These are phyloP conservation scores for Erpetoichthys calabaricus DNA, from an alignment of 2,797 vertebrate species.

Conservation along the genomic window DNA sequence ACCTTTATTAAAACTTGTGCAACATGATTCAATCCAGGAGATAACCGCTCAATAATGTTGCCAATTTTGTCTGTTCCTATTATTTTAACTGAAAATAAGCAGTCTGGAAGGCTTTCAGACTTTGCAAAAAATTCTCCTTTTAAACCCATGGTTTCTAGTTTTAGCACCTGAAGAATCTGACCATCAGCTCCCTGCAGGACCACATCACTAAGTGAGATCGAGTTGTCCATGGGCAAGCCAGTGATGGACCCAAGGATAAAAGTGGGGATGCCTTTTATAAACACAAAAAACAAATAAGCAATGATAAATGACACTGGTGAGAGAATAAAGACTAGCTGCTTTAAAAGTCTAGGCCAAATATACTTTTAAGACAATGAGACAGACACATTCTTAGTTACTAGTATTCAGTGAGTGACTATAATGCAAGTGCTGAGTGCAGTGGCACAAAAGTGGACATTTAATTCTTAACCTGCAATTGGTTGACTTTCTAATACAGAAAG, in stretches of 20 bases:
- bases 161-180: constrained; percentile 36
- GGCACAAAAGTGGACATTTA: neutral
- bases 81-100: constrained; percentile 49
- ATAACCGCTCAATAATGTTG: constrained; percentile 46
- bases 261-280: constrained; percentile 40
- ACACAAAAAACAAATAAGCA: neutral
- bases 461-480: constrained; percentile 49
- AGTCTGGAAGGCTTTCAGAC: neutral
- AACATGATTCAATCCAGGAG: constrained; percentile 53
- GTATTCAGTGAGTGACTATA: no score
- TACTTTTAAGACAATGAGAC: no score
- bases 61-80: constrained; percentile 44
- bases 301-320: no score
- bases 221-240: constrained; percentile 32
- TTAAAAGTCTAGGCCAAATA: no score
- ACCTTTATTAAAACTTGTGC: constrained; percentile 53
- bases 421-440: neutral
- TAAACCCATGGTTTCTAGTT: constrained; percentile 37
- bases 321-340: no score
- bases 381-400: no score
- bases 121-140: constrained; percentile 38
- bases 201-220: constrained; percentile 38
- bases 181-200: constrained; percentile 43
- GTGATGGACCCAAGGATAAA: constrained; percentile 58
- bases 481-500: constrained; percentile 54